phyloP scores from a whole-genome alignment of 2,797 vertebrate species.

The Zalophus californianus region DNA sequence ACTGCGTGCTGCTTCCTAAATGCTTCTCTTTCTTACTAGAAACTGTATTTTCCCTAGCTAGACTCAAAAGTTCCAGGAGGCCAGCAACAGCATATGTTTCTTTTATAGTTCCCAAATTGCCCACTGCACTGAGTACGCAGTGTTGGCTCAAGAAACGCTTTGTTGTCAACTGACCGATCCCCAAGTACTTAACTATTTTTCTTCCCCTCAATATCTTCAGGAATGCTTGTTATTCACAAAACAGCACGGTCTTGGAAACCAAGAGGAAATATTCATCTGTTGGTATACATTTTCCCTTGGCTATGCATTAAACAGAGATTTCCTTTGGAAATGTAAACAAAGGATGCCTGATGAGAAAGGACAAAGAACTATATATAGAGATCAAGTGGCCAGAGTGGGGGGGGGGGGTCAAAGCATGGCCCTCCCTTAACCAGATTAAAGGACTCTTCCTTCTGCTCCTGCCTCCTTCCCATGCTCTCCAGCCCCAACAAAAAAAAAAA shows the following conservation, averaged over 20 bases:
- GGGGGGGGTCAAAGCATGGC: constrained; percentile 31
- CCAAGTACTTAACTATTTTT: constrained; percentile 49
- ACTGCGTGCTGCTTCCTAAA: not conserved
- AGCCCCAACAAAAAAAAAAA: not conserved
- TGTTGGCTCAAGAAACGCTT: constrained; percentile 35
- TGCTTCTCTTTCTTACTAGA: not conserved
- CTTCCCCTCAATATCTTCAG: not conserved
- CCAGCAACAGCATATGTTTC: not conserved
- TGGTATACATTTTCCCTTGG: constrained; percentile 74
- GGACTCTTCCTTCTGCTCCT: not conserved
- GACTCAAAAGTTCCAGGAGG: constrained; percentile 45
- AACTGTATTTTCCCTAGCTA: not conserved
- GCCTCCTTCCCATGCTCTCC: constrained; percentile 12
- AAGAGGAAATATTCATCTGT: constrained; percentile 65
- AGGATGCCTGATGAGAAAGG: constrained; percentile 71
- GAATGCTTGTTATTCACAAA: constrained; percentile 43
- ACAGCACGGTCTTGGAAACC: not conserved
- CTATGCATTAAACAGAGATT: constrained; percentile 63
- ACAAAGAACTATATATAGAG: constrained; percentile 77
- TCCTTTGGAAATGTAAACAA: constrained; percentile 74
- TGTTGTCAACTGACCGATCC: not conserved
- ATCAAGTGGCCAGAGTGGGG: constrained; percentile 64
- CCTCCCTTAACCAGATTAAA: constrained; percentile 71
- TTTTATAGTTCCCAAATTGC: not conserved
- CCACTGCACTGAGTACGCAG: not conserved